Percentiles rank a stretch among this genome's conserved stretches.
Evolutionary conservation across 2,113 vertebrate genomes (phyloP).

Genomic region (Siniperca knerii): DNA sequence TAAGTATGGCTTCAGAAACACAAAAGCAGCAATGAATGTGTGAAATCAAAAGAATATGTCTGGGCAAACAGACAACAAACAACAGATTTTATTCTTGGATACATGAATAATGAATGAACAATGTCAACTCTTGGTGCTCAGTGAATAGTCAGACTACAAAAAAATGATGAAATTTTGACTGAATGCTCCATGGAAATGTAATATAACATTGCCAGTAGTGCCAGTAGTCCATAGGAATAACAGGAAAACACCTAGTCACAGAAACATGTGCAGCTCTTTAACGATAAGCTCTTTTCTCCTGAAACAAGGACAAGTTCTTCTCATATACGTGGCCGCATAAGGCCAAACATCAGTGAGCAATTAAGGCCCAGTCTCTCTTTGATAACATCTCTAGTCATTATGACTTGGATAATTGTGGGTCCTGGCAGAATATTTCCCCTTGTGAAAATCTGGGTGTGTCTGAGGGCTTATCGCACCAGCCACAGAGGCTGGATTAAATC

Average conservation of each 20-base stretch:
- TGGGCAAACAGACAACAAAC: neutral
- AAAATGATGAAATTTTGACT: constrained; percentile 18
- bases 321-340: constrained; percentile 54
- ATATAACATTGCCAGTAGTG: constrained; percentile 32
- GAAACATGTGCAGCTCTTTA: constrained; percentile 48
- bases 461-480: constrained; percentile 69
- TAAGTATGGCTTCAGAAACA: constrained; percentile 30
- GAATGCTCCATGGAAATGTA: constrained; percentile 30
- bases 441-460: constrained; percentile 80
- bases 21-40: constrained; percentile 33
- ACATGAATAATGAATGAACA: constrained; percentile 10
- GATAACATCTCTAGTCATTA: constrained; percentile 82
- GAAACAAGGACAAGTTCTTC: constrained; percentile 58
- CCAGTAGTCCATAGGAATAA: constrained; percentile 44
- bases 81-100: constrained; percentile 15
- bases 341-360: constrained; percentile 83
- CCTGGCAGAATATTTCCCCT: constrained; percentile 79
- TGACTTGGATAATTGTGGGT: constrained; percentile 78
- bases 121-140: neutral
- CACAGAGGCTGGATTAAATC: constrained; percentile 77
- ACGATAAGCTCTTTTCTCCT: constrained; percentile 46
- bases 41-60: constrained; percentile 3
- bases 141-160: neutral
- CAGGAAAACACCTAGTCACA: constrained; percentile 57
- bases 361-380: constrained; percentile 76